Base-by-base conservation (phyloP, 2,113 vertebrate species). In the Polyodon spathula region DNA sequence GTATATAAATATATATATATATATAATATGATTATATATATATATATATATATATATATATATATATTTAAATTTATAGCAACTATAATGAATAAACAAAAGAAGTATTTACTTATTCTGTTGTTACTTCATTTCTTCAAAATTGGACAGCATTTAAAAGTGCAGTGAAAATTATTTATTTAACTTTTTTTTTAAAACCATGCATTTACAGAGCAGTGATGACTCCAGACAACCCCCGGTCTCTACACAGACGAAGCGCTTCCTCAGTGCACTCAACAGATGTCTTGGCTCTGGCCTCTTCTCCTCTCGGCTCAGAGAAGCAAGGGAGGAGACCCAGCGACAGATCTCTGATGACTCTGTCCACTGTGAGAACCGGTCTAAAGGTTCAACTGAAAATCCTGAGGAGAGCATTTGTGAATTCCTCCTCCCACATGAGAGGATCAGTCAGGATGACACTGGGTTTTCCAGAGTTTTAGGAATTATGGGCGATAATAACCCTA, bases 371-470 rank as follows among this genome's bases (percentile, higher is more conserved):
- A 77, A 81, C 1, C 51, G 71, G 39, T 80, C 72, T n/a, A 66
- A 55, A 17, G 76, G 78, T 17, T 40, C 43, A n/a, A n/a, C n/a
- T n/a, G 83, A 87, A 53, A 61, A 51, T 5, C 4, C 11, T 60
- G 17, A 10, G 8, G 40, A 53, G 46, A 10, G 27, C 27, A 8
- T 54, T 16, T 78, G 88, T 54, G 84, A 89, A 64, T 90, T 92
- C 39, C 76, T 95, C 10, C 75, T 95, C 54, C 93, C 93, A 58
- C 92, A 96, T 0, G 93, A 97, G 75, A 86, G 85, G 65, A 89
- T 90, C 4, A 81, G 92, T 69, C 85, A 89, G 54, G 92, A 93
- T 69, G 88, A 88, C 17, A 83, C 81, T 65, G 90, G 91, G 17
- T 92, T 95, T 73, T 94, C 92, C 12, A 78, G 83, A 42, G 89